These are phyloP conservation scores for Sula dactylatra DNA, from an alignment of 2,113 vertebrate species.

Conservation along the genomic window DNA sequence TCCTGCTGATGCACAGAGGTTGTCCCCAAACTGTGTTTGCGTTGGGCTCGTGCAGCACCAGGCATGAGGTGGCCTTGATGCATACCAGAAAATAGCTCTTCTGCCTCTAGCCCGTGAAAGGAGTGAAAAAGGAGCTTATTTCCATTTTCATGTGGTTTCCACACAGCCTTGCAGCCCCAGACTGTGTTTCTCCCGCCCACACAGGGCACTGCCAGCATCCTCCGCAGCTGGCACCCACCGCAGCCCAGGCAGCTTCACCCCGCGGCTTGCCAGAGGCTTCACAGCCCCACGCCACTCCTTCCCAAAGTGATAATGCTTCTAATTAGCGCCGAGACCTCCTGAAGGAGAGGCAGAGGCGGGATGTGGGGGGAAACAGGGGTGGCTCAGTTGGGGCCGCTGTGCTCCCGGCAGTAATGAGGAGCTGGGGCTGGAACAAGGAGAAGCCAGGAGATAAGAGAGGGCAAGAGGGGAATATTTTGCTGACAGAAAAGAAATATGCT, in stretches of 20 bases:
- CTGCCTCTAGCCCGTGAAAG: not conserved
- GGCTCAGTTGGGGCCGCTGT: not conserved
- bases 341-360: not conserved
- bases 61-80: fast-evolving
- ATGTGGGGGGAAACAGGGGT: not conserved
- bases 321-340: slow-evolving; percentile 42
- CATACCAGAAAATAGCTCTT: not conserved
- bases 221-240: not conserved
- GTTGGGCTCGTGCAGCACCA: not conserved
- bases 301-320: slow-evolving; percentile 9
- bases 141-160: not conserved
- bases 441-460: slow-evolving; percentile 61
- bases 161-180: not conserved
- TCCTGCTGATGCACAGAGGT: not conserved
- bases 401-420: not conserved
- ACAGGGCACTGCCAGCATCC: not conserved
- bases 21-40: fast-evolving
- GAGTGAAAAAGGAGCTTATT: not conserved
- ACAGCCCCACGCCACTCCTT: not conserved
- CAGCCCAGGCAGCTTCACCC: not conserved
- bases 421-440: not conserved
- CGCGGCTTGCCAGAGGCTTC: not conserved
- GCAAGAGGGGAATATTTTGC: slow-evolving; percentile 57
- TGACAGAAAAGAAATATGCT: slow-evolving; percentile 69
- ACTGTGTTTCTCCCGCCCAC: fast-evolving